A percentile compares a stretch with the other conserved stretches of the same genome.
Conservation (phyloP, 2,113 vertebrate genomes). For the Diadophis punctatus region DNA sequence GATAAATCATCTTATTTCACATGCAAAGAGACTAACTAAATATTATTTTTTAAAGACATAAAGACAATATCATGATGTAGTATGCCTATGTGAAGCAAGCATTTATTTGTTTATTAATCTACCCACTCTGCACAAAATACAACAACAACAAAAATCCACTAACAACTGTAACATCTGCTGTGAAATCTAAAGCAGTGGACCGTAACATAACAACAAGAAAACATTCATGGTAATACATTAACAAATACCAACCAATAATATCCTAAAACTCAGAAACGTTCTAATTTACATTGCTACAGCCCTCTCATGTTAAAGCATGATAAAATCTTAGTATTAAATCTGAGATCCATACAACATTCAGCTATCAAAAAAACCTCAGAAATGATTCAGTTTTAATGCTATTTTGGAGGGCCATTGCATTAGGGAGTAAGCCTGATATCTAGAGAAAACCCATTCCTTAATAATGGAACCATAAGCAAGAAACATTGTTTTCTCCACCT, state of each 20-base stretch:
- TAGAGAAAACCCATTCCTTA: neutral
- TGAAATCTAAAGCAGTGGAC: neutral
- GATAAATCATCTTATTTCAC: neutral
- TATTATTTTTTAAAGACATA: neutral
- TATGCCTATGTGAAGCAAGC: neutral
- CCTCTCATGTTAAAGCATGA: neutral
- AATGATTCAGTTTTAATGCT: neutral
- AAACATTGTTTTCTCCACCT: neutral
- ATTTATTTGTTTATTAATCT: neutral
- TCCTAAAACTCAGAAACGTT: neutral
- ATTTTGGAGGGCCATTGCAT: neutral
- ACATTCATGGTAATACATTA: neutral
- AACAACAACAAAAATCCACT: neutral
- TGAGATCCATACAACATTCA: neutral
- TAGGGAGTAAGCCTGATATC: neutral
- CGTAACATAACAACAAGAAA: neutral
- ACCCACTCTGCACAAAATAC: neutral
- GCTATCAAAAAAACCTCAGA: neutral
- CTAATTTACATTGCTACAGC: neutral
- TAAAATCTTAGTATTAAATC: neutral
- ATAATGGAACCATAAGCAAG: neutral
- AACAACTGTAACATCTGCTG: neutral
- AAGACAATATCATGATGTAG: neutral
- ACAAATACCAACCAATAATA: neutral
- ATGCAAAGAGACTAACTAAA: neutral